These are phyloP conservation scores for Reinhardtius hippoglossoides DNA, from an alignment of 2,113 vertebrate genomes.

Conservation along the genomic window DNA sequence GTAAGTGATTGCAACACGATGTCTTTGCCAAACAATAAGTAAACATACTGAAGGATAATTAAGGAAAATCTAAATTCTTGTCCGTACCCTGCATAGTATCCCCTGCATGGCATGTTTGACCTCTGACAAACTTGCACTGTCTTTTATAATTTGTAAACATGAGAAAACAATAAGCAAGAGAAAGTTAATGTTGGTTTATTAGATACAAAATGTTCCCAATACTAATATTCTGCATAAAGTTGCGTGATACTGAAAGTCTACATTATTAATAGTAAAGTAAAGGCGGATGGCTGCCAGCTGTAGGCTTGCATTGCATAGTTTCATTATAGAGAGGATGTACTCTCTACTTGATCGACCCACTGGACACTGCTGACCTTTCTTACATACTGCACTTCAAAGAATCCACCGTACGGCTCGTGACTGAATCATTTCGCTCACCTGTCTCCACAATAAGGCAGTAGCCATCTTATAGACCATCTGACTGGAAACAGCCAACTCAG, in stretches of 20 bases:
- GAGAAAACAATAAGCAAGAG: background rate
- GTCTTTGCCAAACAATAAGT: slow-evolving; percentile 33
- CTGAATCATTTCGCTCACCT: slow-evolving; percentile 33
- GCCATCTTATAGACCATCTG: slow-evolving; percentile 14
- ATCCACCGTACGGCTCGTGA: slow-evolving; percentile 4
- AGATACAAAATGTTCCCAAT: too few species aligned
- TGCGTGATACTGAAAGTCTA: background rate
- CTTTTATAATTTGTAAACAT: background rate
- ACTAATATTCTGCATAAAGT: background rate
- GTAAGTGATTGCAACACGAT: slow-evolving; percentile 29
- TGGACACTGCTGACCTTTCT: background rate
- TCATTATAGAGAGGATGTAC: background rate
- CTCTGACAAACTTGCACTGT: background rate
- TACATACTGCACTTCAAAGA: slow-evolving; percentile 13
- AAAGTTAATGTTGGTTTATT: too few species aligned
- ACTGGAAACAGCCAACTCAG: slow-evolving; percentile 38
- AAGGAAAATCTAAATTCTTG: slow-evolving; percentile 2
- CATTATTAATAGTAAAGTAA: background rate
- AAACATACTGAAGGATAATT: slow-evolving; percentile 29
- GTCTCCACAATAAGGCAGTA: slow-evolving; percentile 14
- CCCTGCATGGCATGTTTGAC: background rate
- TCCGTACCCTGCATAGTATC: background rate
- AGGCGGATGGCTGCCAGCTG: background rate
- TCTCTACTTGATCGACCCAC: background rate
- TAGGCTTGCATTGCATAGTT: background rate